A percentile compares a stretch with the other conserved stretches of the same genome.
Conservation (phyloP, 2,888 invertebrate genomes). For the Cantharis rufa region DNA sequence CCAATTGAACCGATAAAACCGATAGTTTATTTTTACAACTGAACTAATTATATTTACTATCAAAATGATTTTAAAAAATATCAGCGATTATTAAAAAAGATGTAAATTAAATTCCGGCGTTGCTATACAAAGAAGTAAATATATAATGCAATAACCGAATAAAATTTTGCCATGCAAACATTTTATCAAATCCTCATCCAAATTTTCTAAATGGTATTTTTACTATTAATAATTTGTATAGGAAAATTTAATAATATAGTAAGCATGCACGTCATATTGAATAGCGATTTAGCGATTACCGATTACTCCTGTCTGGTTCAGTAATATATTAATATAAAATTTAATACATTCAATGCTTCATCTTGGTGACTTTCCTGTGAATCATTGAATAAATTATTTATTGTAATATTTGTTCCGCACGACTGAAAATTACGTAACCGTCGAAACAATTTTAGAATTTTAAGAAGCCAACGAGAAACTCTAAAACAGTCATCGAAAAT, state of each 20-base stretch:
- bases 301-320: neutral
- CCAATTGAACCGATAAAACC: neutral
- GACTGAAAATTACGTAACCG: neutral
- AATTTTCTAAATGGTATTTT: neutral
- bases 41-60: neutral
- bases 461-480: neutral
- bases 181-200: neutral
- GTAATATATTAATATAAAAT: neutral
- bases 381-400: neutral
- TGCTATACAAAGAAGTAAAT: neutral
- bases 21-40: neutral
- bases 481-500: neutral
- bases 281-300: neutral
- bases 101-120: neutral
- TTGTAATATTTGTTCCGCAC: neutral
- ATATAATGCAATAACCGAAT: neutral
- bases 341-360: neutral
- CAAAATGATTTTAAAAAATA: neutral
- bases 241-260: neutral
- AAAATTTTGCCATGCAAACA: neutral
- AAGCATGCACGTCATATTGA: neutral
- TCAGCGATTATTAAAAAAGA: neutral
- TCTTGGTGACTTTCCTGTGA: neutral
- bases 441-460: neutral
- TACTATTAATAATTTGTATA: neutral